Percentiles rank a stretch among this genome's conserved stretches.
Evolutionary conservation across 30 jellyfish, hydroid and myxozoan genomes (phyloP).

Genomic region (Aurelia sp.): DNA sequence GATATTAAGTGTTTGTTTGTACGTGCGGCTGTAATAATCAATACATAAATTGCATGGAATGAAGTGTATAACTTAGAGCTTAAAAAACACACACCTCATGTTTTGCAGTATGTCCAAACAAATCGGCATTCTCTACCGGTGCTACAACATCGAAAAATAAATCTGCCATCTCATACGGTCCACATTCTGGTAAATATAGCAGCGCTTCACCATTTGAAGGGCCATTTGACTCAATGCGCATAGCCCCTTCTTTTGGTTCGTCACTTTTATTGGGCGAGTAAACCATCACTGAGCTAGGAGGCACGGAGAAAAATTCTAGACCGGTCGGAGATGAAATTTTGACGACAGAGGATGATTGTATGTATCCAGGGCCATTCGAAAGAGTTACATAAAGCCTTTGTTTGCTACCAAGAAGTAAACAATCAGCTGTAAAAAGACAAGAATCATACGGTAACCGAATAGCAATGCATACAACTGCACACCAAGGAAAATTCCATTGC

Average conservation of each 20-base stretch:
- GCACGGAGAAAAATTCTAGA: conserved; percentile 67
- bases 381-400: conserved; percentile 86
- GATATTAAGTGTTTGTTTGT: too few species aligned
- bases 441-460: background rate
- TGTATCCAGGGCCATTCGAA: conserved; percentile 90
- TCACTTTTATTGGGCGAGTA: conserved; percentile 69
- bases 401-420: conserved; percentile 79
- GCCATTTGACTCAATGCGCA: conserved; percentile 48
- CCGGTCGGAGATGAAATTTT: conserved; percentile 80
- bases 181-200: conserved; percentile 78
- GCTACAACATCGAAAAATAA: conserved; percentile 84
- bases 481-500: too few species aligned
- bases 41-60: too few species aligned
- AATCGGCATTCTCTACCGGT: conserved; percentile 60
- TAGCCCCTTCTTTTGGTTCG: conserved; percentile 76
- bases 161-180: conserved; percentile 75
- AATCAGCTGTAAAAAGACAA: conserved; percentile 41
- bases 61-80: too few species aligned
- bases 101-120: conserved; percentile 42
- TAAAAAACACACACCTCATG: conserved; percentile 73
- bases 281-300: conserved; percentile 69
- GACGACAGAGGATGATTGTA: conserved; percentile 70
- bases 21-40: too few species aligned
- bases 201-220: conserved; percentile 40
- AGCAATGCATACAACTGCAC: too few species aligned